A percentile compares a stretch with the other conserved stretches of the same genome.
Conservation (phyloP, 2,888 invertebrate species). For the Lacanobia wlatinum region DNA sequence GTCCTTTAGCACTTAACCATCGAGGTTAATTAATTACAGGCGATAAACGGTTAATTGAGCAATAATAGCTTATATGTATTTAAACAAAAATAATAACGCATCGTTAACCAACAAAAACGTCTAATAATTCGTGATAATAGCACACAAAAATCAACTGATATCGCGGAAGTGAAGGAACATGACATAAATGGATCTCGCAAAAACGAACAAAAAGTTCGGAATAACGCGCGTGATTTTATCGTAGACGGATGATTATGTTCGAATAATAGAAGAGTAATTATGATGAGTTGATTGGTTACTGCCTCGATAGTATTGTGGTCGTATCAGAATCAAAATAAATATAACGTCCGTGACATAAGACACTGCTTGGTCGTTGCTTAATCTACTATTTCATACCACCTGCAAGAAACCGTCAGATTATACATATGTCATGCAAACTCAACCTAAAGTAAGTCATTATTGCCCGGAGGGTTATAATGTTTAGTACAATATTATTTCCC, state of each 20-base stretch:
- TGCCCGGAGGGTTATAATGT: no score
- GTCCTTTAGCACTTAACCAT: neutral
- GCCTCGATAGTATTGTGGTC: neutral
- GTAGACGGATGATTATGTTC: conserved; percentile 14
- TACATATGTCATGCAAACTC: no score
- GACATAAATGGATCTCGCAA: conserved; percentile 56
- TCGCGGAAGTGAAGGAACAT: conserved; percentile 41
- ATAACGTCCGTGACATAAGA: no score
- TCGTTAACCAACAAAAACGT: conserved; percentile 48
- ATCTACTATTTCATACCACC: no score
- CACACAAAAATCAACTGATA: conserved; percentile 27
- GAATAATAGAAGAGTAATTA: conserved; percentile 13
- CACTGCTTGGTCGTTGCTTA: no score
- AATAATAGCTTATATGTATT: conserved; percentile 1
- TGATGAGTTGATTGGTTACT: conserved; percentile 1
- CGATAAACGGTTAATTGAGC: neutral
- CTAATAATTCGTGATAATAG: conserved; percentile 32
- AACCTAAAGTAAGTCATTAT: no score
- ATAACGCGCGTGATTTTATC: conserved; percentile 13
- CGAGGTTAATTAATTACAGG: neutral
- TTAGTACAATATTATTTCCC: no score
- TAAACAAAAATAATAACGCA: conserved; percentile 4
- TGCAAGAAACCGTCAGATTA: no score
- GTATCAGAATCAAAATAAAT: no score
- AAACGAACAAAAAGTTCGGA: conserved; percentile 18